A percentile compares a stretch with the other conserved stretches of the same genome.
These are phyloP conservation scores for Plebejus argus DNA, from an alignment of 2,888 invertebrate species.

Conservation along the genomic window DNA sequence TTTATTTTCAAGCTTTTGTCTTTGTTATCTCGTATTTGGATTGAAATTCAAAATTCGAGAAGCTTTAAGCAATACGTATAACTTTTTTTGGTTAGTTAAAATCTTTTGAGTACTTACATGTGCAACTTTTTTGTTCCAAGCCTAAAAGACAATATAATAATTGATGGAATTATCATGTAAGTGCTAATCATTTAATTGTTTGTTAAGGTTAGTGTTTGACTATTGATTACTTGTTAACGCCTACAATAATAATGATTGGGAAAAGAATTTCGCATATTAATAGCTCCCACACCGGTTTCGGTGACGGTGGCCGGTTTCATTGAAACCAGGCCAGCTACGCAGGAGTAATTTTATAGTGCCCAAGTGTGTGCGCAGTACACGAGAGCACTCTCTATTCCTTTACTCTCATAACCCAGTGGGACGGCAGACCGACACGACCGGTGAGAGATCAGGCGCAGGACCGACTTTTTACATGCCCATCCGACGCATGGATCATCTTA, in stretches of 20 bases:
- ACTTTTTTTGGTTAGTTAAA: neutral
- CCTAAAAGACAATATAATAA: neutral
- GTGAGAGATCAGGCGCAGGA: too few relatives aligned
- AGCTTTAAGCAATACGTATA: neutral
- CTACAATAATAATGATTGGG: neutral
- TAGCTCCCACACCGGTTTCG: too few relatives aligned
- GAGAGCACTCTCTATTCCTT: too few relatives aligned
- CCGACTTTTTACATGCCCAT: too few relatives aligned
- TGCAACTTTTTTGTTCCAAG: neutral
- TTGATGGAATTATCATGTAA: slow-evolving; percentile 14
- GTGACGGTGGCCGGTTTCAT: too few relatives aligned
- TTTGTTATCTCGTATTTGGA: neutral
- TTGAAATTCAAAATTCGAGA: neutral
- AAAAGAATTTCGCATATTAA: slow-evolving; percentile 9
- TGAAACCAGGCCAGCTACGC: too few relatives aligned
- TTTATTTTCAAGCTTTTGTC: too few relatives aligned
- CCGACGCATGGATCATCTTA: too few relatives aligned
- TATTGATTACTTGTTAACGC: neutral
- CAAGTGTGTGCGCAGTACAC: too few relatives aligned
- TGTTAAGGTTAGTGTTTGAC: slow-evolving; percentile 11
- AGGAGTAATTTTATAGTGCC: too few relatives aligned
- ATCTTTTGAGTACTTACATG: neutral
- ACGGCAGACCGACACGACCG: too few relatives aligned
- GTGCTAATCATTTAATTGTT: slow-evolving; percentile 21
- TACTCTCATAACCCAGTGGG: too few relatives aligned